phyloP scores from a whole-genome alignment of 2,888 invertebrate genomes.

The Spodoptera picta region DNA sequence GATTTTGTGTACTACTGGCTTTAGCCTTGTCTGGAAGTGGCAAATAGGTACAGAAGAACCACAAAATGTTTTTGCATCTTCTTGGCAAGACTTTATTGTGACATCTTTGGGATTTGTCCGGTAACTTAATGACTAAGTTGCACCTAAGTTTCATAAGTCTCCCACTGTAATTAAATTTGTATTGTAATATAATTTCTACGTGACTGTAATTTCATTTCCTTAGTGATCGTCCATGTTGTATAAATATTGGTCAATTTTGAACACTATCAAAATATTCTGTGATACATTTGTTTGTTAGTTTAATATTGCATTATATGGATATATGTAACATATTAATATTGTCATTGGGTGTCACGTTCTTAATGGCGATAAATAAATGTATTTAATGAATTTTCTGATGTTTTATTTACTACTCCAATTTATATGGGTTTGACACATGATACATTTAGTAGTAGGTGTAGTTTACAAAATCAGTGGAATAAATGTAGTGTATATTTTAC shows the following conservation, averaged over 20 bases:
- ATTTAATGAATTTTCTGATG: conserved; percentile 59
- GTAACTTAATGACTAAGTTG: neutral
- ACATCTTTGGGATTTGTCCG: no score
- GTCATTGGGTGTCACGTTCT: conserved; percentile 83
- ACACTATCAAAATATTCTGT: conserved; percentile 88
- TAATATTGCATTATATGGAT: conserved; percentile 67
- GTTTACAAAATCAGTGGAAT: no score
- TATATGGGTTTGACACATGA: no score
- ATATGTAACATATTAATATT: conserved; percentile 69
- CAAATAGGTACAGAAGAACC: no score
- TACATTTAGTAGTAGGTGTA: no score
- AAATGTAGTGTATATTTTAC: no score
- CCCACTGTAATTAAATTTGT: conserved; percentile 48
- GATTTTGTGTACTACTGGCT: no score
- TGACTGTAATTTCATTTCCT: conserved; percentile 48
- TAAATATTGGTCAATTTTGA: conserved; percentile 84
- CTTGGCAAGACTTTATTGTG: no score
- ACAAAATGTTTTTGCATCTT: no score
- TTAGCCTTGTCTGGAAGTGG: no score
- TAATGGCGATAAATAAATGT: conserved; percentile 84
- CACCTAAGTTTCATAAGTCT: conserved; percentile 16
- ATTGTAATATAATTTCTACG: conserved; percentile 43
- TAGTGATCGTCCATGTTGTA: conserved; percentile 78
- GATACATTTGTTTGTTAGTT: conserved; percentile 86
- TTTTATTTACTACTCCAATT: conserved; percentile 32